Conservation (phyloP, 2,797 vertebrate genomes). For the Sebastes reedi region DNA sequence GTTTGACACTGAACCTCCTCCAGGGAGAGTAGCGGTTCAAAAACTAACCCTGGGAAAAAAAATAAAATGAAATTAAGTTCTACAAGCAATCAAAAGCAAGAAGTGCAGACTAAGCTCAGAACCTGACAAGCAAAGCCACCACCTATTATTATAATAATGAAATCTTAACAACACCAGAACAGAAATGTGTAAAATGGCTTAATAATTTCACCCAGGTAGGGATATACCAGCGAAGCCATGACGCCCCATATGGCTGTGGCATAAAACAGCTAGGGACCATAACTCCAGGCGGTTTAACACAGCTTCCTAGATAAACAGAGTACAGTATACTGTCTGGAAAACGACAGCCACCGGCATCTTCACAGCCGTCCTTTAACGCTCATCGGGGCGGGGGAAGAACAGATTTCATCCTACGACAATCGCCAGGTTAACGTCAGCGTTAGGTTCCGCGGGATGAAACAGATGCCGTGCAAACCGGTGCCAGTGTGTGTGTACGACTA, state of each 20-base stretch:
- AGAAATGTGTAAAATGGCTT: not conserved
- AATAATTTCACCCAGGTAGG: not conserved
- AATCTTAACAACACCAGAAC: not conserved
- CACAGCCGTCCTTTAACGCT: conserved; percentile 36
- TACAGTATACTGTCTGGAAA: conserved; percentile 56
- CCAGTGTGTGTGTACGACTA: conserved; percentile 12
- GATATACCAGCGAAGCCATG: not conserved
- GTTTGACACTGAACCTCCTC: no score
- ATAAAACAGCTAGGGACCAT: conserved; percentile 35
- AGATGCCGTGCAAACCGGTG: not conserved
- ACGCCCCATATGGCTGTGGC: conserved; percentile 3
- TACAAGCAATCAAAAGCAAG: no score
- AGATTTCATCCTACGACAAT: conserved; percentile 46
- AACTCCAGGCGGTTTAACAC: conserved; percentile 44
- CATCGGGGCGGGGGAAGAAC: conserved; percentile 40
- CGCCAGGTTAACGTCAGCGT: conserved; percentile 29
- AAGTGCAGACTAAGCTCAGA: no score
- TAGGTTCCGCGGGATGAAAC: conserved; percentile 22
- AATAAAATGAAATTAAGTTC: no score
- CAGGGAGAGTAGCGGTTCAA: no score
- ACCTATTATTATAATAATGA: not conserved
- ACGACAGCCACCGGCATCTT: conserved; percentile 28
- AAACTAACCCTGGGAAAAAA: no score
- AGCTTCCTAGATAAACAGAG: conserved; percentile 39
- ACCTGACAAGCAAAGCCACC: not conserved